Evolutionary conservation across 2,113 vertebrate genomes (phyloP).

Genomic region (Tinamus guttatus): DNA sequence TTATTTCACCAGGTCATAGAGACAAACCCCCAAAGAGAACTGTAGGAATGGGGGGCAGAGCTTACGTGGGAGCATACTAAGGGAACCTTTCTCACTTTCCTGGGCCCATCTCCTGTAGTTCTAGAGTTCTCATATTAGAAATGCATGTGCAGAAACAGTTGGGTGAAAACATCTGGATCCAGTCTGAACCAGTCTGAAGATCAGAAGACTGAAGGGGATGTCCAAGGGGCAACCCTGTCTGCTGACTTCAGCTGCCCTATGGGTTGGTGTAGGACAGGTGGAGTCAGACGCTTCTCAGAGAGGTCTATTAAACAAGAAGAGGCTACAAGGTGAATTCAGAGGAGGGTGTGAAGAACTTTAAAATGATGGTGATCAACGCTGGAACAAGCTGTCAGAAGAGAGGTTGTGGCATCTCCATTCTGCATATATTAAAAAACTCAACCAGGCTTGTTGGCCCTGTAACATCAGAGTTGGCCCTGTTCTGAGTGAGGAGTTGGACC

Average conservation of each 20-base stretch:
- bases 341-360: background rate
- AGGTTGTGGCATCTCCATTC: background rate
- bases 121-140: no score
- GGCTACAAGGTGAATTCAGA: background rate
- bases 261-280: background rate
- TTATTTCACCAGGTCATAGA: background rate
- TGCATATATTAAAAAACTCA: background rate
- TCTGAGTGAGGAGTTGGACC: background rate
- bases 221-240: background rate
- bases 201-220: background rate
- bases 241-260: background rate
- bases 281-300: background rate
- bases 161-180: background rate
- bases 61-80: background rate
- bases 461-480: background rate
- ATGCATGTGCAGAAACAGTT: no score
- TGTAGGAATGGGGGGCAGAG: background rate
- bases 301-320: background rate
- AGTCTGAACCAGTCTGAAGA: background rate
- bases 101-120: background rate
- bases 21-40: background rate
- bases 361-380: rapidly evolving
- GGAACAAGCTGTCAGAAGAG: background rate
- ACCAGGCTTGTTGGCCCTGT: background rate
- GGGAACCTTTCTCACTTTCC: background rate